These are phyloP conservation scores for Cranoglanis bouderius DNA, from an alignment of 2,113 vertebrate genomes.

Conservation along the genomic window DNA sequence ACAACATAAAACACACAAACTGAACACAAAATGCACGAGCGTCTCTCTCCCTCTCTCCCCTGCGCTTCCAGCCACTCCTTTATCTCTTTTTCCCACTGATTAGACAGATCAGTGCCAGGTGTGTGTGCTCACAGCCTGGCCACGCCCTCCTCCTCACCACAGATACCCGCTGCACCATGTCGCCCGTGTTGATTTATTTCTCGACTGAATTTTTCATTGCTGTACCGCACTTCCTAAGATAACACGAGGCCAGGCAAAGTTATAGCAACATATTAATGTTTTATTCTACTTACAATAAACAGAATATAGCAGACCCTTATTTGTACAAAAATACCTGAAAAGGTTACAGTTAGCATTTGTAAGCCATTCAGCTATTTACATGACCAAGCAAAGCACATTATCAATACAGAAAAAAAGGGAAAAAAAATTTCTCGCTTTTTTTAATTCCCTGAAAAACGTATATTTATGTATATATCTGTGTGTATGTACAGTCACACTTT, in stretches of 20 bases:
- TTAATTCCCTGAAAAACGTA: constrained; percentile 84
- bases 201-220: neutral
- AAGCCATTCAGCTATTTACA: constrained; percentile 92
- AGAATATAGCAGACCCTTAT: constrained; percentile 95
- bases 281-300: constrained; percentile 98
- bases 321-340: constrained; percentile 99
- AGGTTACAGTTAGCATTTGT: constrained; percentile 92
- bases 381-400: constrained; percentile 84
- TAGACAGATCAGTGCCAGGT: too few relatives aligned
- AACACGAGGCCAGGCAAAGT: constrained; percentile 66
- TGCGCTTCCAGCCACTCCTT: too few relatives aligned
- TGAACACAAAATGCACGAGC: too few relatives aligned
- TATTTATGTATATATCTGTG: constrained; percentile 53
- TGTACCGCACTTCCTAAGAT: constrained; percentile 31
- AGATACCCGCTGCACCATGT: neutral
- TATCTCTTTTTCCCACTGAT: too few relatives aligned
- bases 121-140: too few relatives aligned
- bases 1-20: too few relatives aligned
- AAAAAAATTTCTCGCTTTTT: constrained; percentile 52
- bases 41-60: too few relatives aligned
- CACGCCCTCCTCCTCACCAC: too few relatives aligned
- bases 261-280: constrained; percentile 92
- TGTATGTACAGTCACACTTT: constrained; percentile 58
- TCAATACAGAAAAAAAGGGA: constrained; percentile 72
- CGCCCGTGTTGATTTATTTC: neutral